Base-by-base conservation (phyloP, 1,140 invertebrate species). In the Paraescarpia echinospica region DNA sequence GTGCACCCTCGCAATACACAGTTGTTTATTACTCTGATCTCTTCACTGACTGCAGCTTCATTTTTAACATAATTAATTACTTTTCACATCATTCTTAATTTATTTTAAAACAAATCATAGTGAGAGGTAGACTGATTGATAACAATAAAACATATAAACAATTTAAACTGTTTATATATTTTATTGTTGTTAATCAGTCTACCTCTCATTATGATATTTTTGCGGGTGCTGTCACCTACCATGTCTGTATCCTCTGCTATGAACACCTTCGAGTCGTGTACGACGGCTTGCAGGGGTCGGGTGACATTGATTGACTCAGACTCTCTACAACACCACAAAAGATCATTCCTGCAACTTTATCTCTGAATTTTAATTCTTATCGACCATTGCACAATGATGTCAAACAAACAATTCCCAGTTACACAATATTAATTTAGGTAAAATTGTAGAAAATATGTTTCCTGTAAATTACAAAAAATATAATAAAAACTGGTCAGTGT, bases 251-350 rank as follows among this genome's bases (percentile, higher is more conserved):
- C 94, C 94, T 98, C 97, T 93, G 98, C 34, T 14, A 91, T 91
- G 41, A 91, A 33, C 48, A 99, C 96, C 95, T 97, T 98, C 5
- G 98, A 98, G 95, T 99, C 98, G 95, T 98, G 98, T 34, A 99
- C 98, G 93, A 99, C 97, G 95, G 98, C 98, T 95, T 99, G 99
- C 33, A 99, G 95, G 1, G 98, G 98, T 94, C 99, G 97, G 4
- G 98, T 99, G 2, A 99, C 99, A 96, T 99, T 98, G 92, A 99
- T 98, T 18, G 93, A 96, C 93, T 95, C 93, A 34, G 95, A 91
- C 31, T 94, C 94, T 59, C 95, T 95, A 34, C 18, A 34, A 92
- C 4, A 91, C 4, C 33, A 91, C 59, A 4, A 12, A 22, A 77
- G 59, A 31, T 22, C 22, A 77, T 4, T 77, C 22, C 27, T 77